phyloP scores from a whole-genome alignment of 2,113 vertebrate species.

The Dipodomys spectabilis region DNA sequence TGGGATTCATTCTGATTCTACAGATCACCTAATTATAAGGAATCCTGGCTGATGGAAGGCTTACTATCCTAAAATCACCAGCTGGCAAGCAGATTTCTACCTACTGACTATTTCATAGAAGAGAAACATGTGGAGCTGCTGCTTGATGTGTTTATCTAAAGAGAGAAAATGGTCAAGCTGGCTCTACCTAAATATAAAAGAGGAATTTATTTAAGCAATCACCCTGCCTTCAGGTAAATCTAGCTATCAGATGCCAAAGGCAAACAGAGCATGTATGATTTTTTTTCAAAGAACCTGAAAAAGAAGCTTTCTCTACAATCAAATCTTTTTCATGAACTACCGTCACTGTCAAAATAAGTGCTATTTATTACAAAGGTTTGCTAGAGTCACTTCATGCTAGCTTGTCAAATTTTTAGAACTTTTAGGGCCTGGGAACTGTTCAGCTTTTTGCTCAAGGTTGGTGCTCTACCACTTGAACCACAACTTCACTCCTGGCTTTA shows the following conservation, averaged over 20 bases:
- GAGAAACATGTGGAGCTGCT: conserved; percentile 13
- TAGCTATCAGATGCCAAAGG: not conserved
- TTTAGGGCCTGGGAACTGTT: too few relatives aligned
- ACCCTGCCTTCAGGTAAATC: not conserved
- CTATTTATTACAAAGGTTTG: not conserved
- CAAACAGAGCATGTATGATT: not conserved
- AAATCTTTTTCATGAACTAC: not conserved
- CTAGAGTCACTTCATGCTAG: not conserved
- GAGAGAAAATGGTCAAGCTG: not conserved
- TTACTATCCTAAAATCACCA: conserved; percentile 29
- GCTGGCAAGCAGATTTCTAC: not conserved
- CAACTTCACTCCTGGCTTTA: too few relatives aligned
- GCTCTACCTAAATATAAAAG: not conserved
- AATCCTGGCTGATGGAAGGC: not conserved
- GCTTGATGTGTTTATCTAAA: not conserved
- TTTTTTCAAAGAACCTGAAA: conserved; percentile 18
- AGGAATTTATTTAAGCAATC: not conserved
- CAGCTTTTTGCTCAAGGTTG: too few relatives aligned
- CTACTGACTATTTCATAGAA: not conserved
- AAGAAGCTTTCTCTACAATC: not conserved
- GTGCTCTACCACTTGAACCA: too few relatives aligned
- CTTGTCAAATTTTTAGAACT: not conserved
- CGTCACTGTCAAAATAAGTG: not conserved
- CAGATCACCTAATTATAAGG: conserved; percentile 22
- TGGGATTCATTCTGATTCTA: not conserved